Evolutionary conservation across 2,888 invertebrate genomes (phyloP).

Genomic region (Orthosia gothica): DNA sequence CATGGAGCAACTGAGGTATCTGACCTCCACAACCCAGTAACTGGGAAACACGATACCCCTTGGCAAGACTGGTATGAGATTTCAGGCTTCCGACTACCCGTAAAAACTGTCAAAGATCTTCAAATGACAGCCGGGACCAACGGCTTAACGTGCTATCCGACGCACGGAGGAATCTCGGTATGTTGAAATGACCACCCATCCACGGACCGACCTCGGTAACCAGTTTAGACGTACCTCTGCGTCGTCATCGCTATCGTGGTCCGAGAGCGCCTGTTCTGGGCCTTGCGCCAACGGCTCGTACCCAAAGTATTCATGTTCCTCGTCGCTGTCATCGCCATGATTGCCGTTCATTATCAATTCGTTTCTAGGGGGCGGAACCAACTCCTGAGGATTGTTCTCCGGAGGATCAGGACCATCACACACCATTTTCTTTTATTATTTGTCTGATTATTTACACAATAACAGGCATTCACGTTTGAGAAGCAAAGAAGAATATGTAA

Average conservation of each 20-base stretch:
- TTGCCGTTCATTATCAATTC: constrained; percentile 82
- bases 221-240: constrained; percentile 59
- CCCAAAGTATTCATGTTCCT: constrained; percentile 88
- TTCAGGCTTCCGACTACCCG: too few species aligned
- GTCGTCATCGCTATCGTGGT: constrained; percentile 82
- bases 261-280: constrained; percentile 80
- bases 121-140: too few species aligned
- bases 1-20: too few species aligned
- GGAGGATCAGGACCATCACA: constrained; percentile 89
- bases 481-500: not conserved
- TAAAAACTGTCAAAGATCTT: too few species aligned
- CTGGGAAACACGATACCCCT: too few species aligned
- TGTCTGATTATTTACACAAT: constrained; percentile 16
- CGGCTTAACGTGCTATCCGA: too few species aligned
- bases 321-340: constrained; percentile 88
- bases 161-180: too few species aligned
- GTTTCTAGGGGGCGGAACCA: constrained; percentile 84
- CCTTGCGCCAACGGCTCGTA: constrained; percentile 90
- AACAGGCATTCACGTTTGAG: not conserved
- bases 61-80: too few species aligned
- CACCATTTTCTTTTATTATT: constrained; percentile 76
- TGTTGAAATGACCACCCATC: too few species aligned
- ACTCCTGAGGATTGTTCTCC: constrained; percentile 84
- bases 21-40: too few species aligned
- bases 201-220: too few species aligned